A percentile compares a stretch with the other conserved stretches of the same genome.
These are phyloP conservation scores for Anoncus sp. DNA, from an alignment of 2,888 invertebrate genomes.

Conservation along the genomic window DNA sequence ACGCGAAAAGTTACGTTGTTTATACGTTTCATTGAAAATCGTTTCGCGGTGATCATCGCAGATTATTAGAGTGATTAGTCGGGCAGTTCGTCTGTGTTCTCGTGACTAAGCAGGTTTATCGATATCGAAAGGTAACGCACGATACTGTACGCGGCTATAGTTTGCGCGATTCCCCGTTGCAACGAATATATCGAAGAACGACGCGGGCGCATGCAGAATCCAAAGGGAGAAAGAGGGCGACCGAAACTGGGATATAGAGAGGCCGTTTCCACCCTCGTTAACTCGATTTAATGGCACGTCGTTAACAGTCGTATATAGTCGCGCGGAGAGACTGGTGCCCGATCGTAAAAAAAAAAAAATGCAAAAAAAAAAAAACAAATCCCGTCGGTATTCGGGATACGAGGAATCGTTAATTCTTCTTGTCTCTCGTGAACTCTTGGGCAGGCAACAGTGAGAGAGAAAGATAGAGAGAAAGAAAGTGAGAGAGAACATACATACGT, in stretches of 20 bases:
- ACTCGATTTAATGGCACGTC: slow-evolving; percentile 79
- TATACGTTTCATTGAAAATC: slow-evolving; percentile 1
- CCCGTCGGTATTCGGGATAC: slow-evolving; percentile 65
- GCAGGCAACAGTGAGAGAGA: not conserved
- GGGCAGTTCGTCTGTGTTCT: slow-evolving; percentile 21
- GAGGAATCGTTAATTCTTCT: slow-evolving; percentile 68
- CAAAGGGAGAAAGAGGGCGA: slow-evolving; percentile 11
- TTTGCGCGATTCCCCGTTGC: slow-evolving; percentile 28
- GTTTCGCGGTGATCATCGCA: slow-evolving; percentile 24
- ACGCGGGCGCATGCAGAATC: slow-evolving; percentile 49
- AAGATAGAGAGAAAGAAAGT: not conserved
- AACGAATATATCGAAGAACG: slow-evolving; percentile 46
- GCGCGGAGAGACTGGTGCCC: slow-evolving; percentile 59
- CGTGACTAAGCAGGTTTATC: slow-evolving; percentile 45
- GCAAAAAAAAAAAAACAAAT: slow-evolving; percentile 62
- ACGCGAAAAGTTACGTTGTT: no score
- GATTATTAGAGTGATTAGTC: slow-evolving; percentile 54
- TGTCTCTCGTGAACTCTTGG: slow-evolving; percentile 54
- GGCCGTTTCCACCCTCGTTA: slow-evolving; percentile 76
- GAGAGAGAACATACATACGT: slow-evolving; percentile 1
- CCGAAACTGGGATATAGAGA: slow-evolving; percentile 66
- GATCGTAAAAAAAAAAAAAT: slow-evolving; percentile 62
- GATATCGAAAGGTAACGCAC: slow-evolving; percentile 29
- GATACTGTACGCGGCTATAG: slow-evolving; percentile 7
- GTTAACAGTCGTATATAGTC: slow-evolving; percentile 77